Base-by-base conservation (phyloP, 1,140 invertebrate species). In the Phocides pigmalion region DNA sequence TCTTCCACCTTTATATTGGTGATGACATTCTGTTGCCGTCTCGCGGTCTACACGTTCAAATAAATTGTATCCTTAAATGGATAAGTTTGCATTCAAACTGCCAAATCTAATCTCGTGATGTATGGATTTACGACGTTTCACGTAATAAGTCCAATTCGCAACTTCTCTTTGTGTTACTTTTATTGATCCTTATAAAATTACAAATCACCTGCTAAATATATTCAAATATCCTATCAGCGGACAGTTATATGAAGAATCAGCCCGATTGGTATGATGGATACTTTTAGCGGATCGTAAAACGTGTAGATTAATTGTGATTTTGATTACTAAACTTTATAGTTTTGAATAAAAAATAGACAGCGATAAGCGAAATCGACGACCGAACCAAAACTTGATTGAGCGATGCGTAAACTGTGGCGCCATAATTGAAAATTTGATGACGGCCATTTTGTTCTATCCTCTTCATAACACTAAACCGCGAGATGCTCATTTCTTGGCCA, bases 361-460 rank as follows among this genome's bases (percentile, higher is more conserved):
- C 56, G 56, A 47, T 46, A 59, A 44, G 54, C 39, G 25, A 47
- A 47, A 59, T 47, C 50, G n/a, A n/a, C n/a, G n/a, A n/a, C n/a
- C n/a, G n/a, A 20, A 39, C 50, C 9, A 17, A 59, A 44, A 15
- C 35, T 17, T 47, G 44, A 59, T 35, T 47, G 15, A 46, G 4
- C 25, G 28, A 59, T 37, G 16, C 16, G 28, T 32, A 47, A 59
- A 59, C 20, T 54, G n/a, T 32, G 28, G 56, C 25, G 37, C 25
- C 42, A 59, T 59, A 59, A 59, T 59, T 59, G 56, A 59, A 47
- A 35, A 46, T 47, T 59, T 35, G 56, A 47, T 46, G 54, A 41
- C 41, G 6, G 22, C 41, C 41, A 58, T 58, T 58, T 44, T 44
- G 22, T 16, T 44, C 53, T 44, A 58, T 44, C 39, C 37, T 22